Evolutionary conservation across 2,113 vertebrate species (phyloP).

Genomic region (Porphyrio hochstetteri): DNA sequence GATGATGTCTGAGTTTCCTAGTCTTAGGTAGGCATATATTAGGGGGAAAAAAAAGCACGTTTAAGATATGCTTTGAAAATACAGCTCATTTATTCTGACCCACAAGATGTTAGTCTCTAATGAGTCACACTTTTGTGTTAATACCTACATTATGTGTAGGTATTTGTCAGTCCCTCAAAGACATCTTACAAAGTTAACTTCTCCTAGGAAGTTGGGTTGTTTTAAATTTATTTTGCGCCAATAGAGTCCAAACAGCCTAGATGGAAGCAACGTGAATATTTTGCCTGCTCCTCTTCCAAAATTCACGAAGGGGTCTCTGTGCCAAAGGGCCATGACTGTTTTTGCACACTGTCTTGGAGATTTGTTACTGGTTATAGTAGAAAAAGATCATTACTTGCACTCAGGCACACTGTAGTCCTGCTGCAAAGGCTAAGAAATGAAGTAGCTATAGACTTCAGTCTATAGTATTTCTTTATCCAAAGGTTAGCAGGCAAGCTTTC

Average conservation of each 20-base stretch:
- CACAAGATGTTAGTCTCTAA: not conserved
- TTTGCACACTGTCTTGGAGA: not conserved
- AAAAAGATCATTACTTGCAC: not conserved
- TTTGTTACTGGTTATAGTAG: not conserved
- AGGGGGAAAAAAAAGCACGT: not conserved
- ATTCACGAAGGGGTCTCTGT: accelerated
- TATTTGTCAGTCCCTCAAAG: not conserved
- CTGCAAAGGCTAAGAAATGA: not conserved
- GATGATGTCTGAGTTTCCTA: not conserved
- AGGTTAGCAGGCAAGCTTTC: not conserved
- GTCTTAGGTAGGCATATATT: not conserved
- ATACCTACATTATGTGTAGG: not conserved
- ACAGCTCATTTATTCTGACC: not conserved
- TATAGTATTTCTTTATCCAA: not conserved
- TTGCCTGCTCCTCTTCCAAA: not conserved
- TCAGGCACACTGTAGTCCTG: not conserved
- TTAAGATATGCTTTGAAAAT: not conserved
- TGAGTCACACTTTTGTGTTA: not conserved
- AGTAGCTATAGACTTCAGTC: not conserved
- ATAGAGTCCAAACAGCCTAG: not conserved
- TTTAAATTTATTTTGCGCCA: not conserved
- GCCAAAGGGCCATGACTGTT: not conserved
- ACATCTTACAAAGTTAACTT: not conserved
- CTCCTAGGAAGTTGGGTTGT: not conserved
- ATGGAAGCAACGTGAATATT: not conserved